Evolutionary conservation across 2,113 vertebrate species (phyloP), one percentile per base, ranked within the genome.

Genomic region (Lates calcarifer): DNA sequence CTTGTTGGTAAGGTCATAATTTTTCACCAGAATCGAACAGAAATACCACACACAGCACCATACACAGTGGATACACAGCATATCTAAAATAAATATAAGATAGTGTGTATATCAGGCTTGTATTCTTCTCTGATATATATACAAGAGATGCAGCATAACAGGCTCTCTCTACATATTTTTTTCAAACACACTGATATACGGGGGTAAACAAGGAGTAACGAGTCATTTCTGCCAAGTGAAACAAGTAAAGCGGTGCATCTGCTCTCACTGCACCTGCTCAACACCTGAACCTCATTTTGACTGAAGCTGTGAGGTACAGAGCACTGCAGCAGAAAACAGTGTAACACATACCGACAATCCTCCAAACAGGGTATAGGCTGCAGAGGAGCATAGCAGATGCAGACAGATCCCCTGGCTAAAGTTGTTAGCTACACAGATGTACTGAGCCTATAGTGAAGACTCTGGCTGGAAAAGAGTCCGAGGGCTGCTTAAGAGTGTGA

Each of bases 211-310:
- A 86, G 53, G 43, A 85, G 78, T 45, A 84, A 77, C 68, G 69
- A 84, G 57, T 84, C 49, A 74, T 74, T 71, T 53, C 83, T 84
- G 89, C 90, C 85, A 87, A 83, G 53, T 56, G 77, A 81, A 81
- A 76, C 49, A 67, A 83, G 80, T 31, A 66, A 80, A 90, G 78
- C 65, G 69, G 66, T 33, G 70, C 86, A 87, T 88, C 73, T 89
- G 90, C 83, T 86, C 81, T 82, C 69, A 3, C 14, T 60, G 80
- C 91, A 93, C 85, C 91, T 92, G 90, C 86, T 84, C 75, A 73
- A 83, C 89, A 93, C 91, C 91, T 90, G 91, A 90, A 78, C 82
- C 89, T 83, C 75, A 29, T 69, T 85, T 47, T 85, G 85, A 91
- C 68, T 73, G 73, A 74, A 75, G 81, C 88, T 64, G 79, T 22